Base-by-base conservation (phyloP, 1,140 invertebrate genomes). In the Tribolium castaneum region DNA sequence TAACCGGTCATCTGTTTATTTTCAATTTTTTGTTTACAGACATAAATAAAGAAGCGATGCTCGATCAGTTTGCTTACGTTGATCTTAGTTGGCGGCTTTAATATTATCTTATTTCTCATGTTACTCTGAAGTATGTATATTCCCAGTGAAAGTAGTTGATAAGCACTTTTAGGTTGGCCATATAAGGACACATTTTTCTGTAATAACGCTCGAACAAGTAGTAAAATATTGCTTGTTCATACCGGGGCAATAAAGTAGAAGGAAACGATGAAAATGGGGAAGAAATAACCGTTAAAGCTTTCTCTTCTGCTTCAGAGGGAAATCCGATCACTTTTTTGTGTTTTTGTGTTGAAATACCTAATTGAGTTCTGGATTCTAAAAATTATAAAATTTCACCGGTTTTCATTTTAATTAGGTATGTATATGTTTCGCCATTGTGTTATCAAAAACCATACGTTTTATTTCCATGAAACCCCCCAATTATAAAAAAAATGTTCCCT, bases 71-170 rank as follows among this genome's bases (percentile, higher is more conserved):
- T 59, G 54, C 19, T 59, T 59, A 59, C 54, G 54, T 59, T 59
- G 54, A 59, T 59, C 19, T 59, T 16, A 19, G 22, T 19, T 22
- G 19, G 54, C 54, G 19, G 19, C 22, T 59, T 59, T 59, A n/a
- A 54, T 59, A 25, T 59, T 59, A 59, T 59, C 54, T 59, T 59
- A 19, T 59, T 59, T 59, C 54, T 59, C 54, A 59, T 59, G 54
- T 59, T 25, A 59, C 54, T 30, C 25, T 30, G n/a, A 59, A 59
- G 19, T 59, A 59, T 25, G 19, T 59, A 59, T 25, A 59, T 59
- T 59, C 54, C 10, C 54, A 59, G 54, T 59, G 54, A 59, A 59
- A 59, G 54, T 59, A 30, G 54, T 59, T 59, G 54, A 59, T 59
- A 59, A 25, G 54, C 54, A 59, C 22, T 52, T 59, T 59, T 59